Conservation (phyloP, 2,797 vertebrate species). For the Malurus splendens region DNA sequence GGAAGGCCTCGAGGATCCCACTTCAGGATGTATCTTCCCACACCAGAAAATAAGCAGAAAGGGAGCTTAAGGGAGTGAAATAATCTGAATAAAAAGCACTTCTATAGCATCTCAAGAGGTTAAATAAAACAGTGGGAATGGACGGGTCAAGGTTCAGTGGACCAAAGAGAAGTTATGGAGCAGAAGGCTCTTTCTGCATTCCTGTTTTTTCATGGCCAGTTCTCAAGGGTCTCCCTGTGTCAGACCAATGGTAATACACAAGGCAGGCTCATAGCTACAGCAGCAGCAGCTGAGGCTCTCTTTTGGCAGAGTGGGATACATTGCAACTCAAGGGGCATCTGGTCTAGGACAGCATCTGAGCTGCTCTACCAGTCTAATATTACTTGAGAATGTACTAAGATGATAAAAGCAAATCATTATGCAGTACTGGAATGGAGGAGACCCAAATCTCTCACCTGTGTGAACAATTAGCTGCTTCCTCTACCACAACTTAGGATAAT, state of each 20-base stretch:
- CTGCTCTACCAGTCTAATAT: background rate
- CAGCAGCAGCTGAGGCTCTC: background rate
- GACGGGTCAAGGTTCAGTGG: background rate
- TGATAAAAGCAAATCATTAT: background rate
- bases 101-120: background rate
- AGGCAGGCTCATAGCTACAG: background rate
- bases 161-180: background rate
- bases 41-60: background rate
- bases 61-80: background rate
- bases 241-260: background rate
- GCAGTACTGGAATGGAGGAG: background rate
- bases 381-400: background rate
- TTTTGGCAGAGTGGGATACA: background rate
- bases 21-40: background rate
- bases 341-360: accelerated
- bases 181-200: background rate
- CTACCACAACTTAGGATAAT: background rate
- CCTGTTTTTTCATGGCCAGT: background rate
- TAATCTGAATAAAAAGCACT: background rate
- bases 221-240: background rate
- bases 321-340: background rate
- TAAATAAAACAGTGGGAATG: background rate
- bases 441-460: background rate
- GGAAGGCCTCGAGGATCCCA: background rate
- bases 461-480: background rate